Evolutionary conservation across 2,888 invertebrate species (phyloP).

Genomic region (Stictocephala bisonia): DNA sequence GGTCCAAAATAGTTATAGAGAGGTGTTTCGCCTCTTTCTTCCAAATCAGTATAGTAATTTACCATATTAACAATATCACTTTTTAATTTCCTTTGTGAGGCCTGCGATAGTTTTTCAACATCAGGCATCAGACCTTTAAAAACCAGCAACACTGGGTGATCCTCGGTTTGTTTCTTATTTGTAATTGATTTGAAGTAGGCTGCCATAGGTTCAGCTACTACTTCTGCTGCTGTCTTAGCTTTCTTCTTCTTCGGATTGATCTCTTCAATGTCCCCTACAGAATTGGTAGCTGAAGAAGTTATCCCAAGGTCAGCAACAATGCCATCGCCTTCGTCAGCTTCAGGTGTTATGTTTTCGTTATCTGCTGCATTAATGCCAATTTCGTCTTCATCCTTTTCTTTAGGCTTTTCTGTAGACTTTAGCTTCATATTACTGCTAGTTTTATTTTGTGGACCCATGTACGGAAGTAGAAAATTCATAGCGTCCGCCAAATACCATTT

Average conservation of each 20-base stretch:
- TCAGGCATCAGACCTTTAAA: constrained; percentile 49
- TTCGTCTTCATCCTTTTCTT: too few species aligned
- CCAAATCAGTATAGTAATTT: too few species aligned
- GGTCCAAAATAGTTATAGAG: too few species aligned
- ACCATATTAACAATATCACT: constrained; percentile 21
- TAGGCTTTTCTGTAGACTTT: neutral
- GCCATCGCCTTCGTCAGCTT: neutral
- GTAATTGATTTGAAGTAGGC: constrained; percentile 26
- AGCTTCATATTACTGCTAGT: neutral
- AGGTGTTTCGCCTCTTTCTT: too few species aligned
- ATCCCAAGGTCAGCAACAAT: neutral
- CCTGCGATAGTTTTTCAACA: constrained; percentile 25
- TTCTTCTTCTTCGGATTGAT: constrained; percentile 9
- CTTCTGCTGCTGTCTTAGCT: constrained; percentile 11
- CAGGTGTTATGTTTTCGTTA: neutral
- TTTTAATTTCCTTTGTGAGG: constrained; percentile 42
- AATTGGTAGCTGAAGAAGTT: neutral
- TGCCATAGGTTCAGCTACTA: constrained; percentile 30
- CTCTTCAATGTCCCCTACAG: neutral
- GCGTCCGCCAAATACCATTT: constrained; percentile 48
- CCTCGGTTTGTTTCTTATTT: constrained; percentile 23
- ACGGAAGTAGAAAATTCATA: constrained; percentile 45
- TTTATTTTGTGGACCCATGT: constrained; percentile 23
- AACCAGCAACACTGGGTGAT: constrained; percentile 36
- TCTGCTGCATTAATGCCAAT: too few species aligned